Base-by-base conservation (phyloP, 1,140 invertebrate genomes). In the Eriosoma lanigerum region DNA sequence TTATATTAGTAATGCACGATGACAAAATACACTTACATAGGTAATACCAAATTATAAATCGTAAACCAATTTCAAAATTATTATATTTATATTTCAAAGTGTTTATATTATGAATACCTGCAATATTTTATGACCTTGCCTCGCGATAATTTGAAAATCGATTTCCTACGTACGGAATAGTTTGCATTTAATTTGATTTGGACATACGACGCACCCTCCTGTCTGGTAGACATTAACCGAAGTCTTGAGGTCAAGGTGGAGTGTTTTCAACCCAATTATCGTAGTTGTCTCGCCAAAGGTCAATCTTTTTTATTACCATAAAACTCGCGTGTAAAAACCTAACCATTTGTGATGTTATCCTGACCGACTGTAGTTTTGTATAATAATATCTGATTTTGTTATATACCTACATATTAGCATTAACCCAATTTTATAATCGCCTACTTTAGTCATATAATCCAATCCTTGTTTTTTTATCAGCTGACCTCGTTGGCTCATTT, bases 161-260 rank as follows among this genome's bases (percentile, higher is more conserved):
- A 76, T 76, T 56, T 4, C 32, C 8, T 38, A 38, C 8, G 29
- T 48, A 73, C 72, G 32, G 52, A 58, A 56, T 56, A 44, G 72
- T 76, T 38, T 58, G 21, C 29, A 17, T 38, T 24, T 76, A 32
- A 76, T 76, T 44, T 56, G 58, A 76, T 58, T 76, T 21, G 52
- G 52, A 76, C 72, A 76, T 21, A 76, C n/a, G 24, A 38, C n/a
- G 17, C 17, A 38, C n/a, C 9, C 17, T 21, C 10, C 6, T 12
- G 44, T 48, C 12, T 17, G 15, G 38, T 46, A 44, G 38, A 24
- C 44, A 48, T 68, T 17, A 46, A 46, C 44, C 24, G 44, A 72
- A 15, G 72, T 76, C 72, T 58, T 76, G 52, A 48, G 72, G 72
- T 76, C 72, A 52, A 76, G 72, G 72, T 76, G 52, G 12, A 76